Base-by-base conservation (phyloP, 2,888 invertebrate genomes). In the Drosophila multiciliata region DNA sequence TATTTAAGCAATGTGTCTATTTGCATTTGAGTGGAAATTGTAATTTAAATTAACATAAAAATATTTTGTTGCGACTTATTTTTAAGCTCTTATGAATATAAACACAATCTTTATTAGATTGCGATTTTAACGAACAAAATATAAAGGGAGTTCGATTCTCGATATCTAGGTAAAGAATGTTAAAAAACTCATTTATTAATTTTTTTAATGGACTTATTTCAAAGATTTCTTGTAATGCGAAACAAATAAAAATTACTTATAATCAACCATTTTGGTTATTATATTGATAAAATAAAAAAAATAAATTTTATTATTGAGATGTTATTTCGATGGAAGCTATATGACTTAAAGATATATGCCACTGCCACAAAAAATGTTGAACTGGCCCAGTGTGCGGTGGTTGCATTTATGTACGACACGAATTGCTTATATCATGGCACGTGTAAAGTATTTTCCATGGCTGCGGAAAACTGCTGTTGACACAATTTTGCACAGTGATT, bases 401-500 rank as follows among this genome's bases (percentile, higher is more conserved):
- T 29, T 71, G 29, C 49, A 36, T 61, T 38, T 67, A 33, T 60
- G 40, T 11, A 12, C 23, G 35, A 42, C 38, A 40, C 40, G 42
- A 59, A 58, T 78, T 73, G 73, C 60, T 54, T 45, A 68, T 66
- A 73, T 57, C 38, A 29, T 38, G 38, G 78, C 55, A 52, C 45
- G 59, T 45, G 52, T 45, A 66, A 73, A 66, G 66, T 35, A 63
- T 63, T 70, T 66, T 66, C 65, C 69, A 71, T 66, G 66, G 54
- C 54, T 64, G 84, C 49, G 64, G 59, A 61, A 50, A 53, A 60
- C 58, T 73, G 60, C 68, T 87, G 90, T 87, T 89, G 86, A 87
- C 86, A 87, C 83, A 89, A 79, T 87, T 87, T 59, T 63, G 66
- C 65, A 50, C 58, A 62, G 82, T 63, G 75, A 78, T 75, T 78